Evolutionary conservation across 37 sponge, comb jelly and placozoan genomes (phyloP).

Genomic region (Cladorhizidae sp.): DNA sequence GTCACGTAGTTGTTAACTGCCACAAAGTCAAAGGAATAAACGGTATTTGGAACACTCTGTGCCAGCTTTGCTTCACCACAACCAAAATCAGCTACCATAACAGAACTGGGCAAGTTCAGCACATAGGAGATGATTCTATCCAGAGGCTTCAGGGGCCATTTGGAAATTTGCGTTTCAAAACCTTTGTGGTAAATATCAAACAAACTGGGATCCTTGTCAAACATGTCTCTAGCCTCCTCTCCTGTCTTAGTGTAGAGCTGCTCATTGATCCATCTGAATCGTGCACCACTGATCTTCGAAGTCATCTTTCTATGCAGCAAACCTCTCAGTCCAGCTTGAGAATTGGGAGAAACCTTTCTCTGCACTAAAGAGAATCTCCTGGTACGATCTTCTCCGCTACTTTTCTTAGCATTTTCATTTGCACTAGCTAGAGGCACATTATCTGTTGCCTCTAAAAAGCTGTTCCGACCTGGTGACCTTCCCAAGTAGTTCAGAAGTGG

Average conservation of each 20-base stretch:
- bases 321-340: not conserved
- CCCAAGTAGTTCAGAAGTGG: no score
- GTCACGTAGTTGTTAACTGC: constrained; percentile 69
- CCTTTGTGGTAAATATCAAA: constrained; percentile 91
- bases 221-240: constrained; percentile 68
- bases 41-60: constrained; percentile 66
- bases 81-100: constrained; percentile 90
- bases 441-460: no score
- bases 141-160: constrained; percentile 95
- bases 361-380: no score
- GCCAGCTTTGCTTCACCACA: constrained; percentile 93
- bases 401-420: no score
- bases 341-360: not conserved
- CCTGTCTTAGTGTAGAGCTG: constrained; percentile 88
- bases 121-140: constrained; percentile 79
- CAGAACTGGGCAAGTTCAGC: constrained; percentile 35
- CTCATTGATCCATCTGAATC: constrained; percentile 94
- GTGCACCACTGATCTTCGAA: constrained; percentile 64
- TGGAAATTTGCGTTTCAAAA: constrained; percentile 76
- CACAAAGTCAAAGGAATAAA: constrained; percentile 94
- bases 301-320: constrained; percentile 36
- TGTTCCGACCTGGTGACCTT: no score
- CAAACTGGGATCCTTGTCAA: constrained; percentile 72
- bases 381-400: no score
- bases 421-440: no score